Evolutionary conservation across 1,140 invertebrate genomes (phyloP).

Genomic region (Agrilus planipennis): DNA sequence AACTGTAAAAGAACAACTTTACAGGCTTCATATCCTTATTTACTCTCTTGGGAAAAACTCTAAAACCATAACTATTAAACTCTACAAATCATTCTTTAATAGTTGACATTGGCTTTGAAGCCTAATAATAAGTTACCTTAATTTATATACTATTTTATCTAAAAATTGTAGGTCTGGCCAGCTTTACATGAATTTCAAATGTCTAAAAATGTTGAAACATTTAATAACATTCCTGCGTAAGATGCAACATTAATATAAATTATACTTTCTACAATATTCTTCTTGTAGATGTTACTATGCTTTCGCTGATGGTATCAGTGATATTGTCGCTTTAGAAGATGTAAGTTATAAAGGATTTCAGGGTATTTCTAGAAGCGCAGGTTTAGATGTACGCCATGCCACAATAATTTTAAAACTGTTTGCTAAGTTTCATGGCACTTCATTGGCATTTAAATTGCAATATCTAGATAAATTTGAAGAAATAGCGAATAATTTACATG

Average conservation of each 20-base stretch:
- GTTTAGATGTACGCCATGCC: constrained; percentile 39
- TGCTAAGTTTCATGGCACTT: constrained; percentile 55
- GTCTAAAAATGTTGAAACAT: constrained; percentile 34
- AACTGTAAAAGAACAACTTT: constrained; percentile 5
- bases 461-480: constrained; percentile 42
- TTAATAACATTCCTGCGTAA: constrained; percentile 37
- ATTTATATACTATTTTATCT: constrained; percentile 5
- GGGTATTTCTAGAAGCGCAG: constrained; percentile 37
- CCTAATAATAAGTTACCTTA: too few species aligned
- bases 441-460: constrained; percentile 53
- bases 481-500: constrained; percentile 31
- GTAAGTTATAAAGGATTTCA: constrained; percentile 41
- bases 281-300: constrained; percentile 39
- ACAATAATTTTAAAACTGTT: constrained; percentile 43
- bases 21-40: too few species aligned
- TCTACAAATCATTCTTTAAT: too few species aligned
- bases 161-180: constrained; percentile 30
- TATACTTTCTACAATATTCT: background rate
- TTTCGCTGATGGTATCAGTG: constrained; percentile 46
- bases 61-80: too few species aligned
- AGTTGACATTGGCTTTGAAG: too few species aligned
- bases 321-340: constrained; percentile 55
- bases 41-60: too few species aligned
- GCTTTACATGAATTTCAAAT: constrained; percentile 40
- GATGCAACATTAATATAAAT: constrained; percentile 2